A percentile compares a stretch with the other conserved stretches of the same genome.
These are phyloP conservation scores for Diplodus sargus DNA, from an alignment of 2,797 vertebrate genomes.

Conservation along the genomic window DNA sequence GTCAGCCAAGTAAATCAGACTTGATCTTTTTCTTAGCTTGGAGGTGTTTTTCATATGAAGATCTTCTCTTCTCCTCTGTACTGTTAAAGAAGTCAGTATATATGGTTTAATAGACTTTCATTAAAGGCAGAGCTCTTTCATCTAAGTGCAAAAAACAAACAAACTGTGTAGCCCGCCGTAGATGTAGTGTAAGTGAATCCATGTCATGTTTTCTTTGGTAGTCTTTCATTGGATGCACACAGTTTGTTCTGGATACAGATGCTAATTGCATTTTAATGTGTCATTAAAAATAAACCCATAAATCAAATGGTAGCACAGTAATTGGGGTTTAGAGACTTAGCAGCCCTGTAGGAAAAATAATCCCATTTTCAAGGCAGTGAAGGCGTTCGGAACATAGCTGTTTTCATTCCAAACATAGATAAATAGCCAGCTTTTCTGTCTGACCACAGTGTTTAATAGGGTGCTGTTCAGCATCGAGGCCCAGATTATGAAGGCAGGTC, in stretches of 20 bases:
- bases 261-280: slow-evolving; percentile 88
- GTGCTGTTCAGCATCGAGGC: slow-evolving; percentile 36
- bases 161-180: slow-evolving; percentile 56
- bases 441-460: slow-evolving; percentile 51
- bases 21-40: slow-evolving; percentile 23
- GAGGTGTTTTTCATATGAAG: slow-evolving; percentile 23
- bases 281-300: slow-evolving; percentile 86
- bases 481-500: slow-evolving; percentile 30
- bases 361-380: slow-evolving; percentile 71
- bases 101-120: slow-evolving; percentile 67
- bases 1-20: slow-evolving; percentile 38
- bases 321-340: slow-evolving; percentile 83
- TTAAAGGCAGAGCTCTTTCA: slow-evolving; percentile 67
- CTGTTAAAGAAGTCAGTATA: slow-evolving; percentile 61
- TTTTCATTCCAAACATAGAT: slow-evolving; percentile 70
- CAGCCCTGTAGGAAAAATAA: slow-evolving; percentile 78
- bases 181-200: slow-evolving; percentile 55
- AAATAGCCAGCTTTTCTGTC: slow-evolving; percentile 49
- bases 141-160: slow-evolving; percentile 62
- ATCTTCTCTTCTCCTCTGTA: slow-evolving; percentile 21
- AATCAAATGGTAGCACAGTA: slow-evolving; percentile 83
- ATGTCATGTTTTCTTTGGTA: slow-evolving; percentile 67
- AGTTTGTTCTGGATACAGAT: slow-evolving; percentile 85
- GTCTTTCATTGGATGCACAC: slow-evolving; percentile 79
- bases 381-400: slow-evolving; percentile 41